Evolutionary conservation across 2,888 invertebrate species (phyloP), one percentile per base, ranked within the genome.

Genomic region (Reticulitermes lucifugus): DNA sequence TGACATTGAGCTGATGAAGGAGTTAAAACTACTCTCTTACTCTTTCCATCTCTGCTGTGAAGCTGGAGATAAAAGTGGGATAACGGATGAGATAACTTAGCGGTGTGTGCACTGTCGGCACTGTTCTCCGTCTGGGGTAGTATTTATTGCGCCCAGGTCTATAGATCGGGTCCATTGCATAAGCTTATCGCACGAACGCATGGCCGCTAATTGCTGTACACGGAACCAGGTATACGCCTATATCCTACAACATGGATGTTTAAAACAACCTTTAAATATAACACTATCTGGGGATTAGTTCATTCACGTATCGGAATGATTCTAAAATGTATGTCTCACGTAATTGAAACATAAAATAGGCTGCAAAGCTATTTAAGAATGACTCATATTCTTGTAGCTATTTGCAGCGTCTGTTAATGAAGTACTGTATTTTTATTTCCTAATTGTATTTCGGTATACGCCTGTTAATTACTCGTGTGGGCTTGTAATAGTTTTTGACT

Each of bases 141-240:
- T 80, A 80, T 80, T 80, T 80, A 80, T 80, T 80, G 55, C 51
- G 60, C 35, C 10, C 80, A 10, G 21, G 35, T 60, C 41, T 80
- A 80, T 60, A 60, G 80, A 80, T 80, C 60, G 80, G 60, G 59
- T 80, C 41, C 60, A 80, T 60, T 80, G 55, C 80, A 80, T 80
- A 73, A 35, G 80, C 80, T 55, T 80, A 80, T 80, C 80, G 80
- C 25, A 79, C 25, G 35, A 80, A 80, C 60, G 46, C 60, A 60
- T 35, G 55, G 22, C 41, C 35, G 29, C 79, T 80, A 60, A 60
- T 80, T 80, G 25, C 60, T 73, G 14, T 73, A 41, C 73, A 73
- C 73, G 10, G 14, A 41, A 73, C 21, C 35, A 73, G 73, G 21
- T 73, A 4, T 35, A 35, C 3, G 35, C 35, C 35, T 35, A 4